Evolutionary conservation across 1,140 invertebrate genomes (phyloP), one percentile per base, ranked within the genome.

Genomic region (Drosophila cardini): DNA sequence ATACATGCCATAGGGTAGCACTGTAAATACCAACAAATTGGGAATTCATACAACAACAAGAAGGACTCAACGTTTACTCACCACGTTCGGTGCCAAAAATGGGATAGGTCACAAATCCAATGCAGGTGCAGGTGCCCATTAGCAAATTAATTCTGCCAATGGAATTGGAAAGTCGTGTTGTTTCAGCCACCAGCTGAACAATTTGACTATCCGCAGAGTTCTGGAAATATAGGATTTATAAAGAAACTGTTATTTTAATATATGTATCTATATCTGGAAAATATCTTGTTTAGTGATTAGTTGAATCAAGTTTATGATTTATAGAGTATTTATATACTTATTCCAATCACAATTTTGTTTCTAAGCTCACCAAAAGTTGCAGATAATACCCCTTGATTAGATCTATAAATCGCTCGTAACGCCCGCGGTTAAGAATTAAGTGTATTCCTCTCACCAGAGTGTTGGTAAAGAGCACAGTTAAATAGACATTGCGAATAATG

Each of bases 1-100:
- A 71, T 86, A 80, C 80, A 86, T 90, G 50, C 90, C 90, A 77
- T 86, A 91, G 10, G 90, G 92, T 15, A 84, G 50, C 21, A 91
- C 91, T 92, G 26, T 10, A 48, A 32, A 45, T 32, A 15, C 13
- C 43, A 36, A 36, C 1, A 8, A 56, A 58, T 58, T 58, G 55
- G 18, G 15, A 7, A 26, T 21, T 4, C 0, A 8, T 38, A 6
- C 7, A 16, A 53, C 1, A 43, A 21, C 10, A 21, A 38, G 34
- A 40, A 0, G 21, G 21, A 26, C 16, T 0, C 13, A 1, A 30
- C 1, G 16, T 21, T 48, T 4, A 1, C 71, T 50, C 30, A 90
- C 87, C 87, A 3, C 80, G 76, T 32, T 90, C 72, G 0, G 83
- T 71, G 5, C 82, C 87, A 72, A 90, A 90, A 26, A 86, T 76